These are phyloP conservation scores for Chloropsis hardwickii DNA, from an alignment of 2,113 vertebrate genomes.

Conservation along the genomic window DNA sequence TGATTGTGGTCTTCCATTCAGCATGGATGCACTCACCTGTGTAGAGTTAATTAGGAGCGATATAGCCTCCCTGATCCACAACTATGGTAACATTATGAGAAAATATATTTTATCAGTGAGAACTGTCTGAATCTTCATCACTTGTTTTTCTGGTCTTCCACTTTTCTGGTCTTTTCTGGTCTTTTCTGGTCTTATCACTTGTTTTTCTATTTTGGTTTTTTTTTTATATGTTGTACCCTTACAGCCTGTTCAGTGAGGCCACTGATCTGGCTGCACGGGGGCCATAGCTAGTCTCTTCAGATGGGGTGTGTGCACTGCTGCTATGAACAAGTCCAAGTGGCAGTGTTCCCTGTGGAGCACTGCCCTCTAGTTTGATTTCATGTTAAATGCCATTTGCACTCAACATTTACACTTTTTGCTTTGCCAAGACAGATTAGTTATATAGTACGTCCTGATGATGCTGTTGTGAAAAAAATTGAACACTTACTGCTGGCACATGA, in stretches of 20 bases:
- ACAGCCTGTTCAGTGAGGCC: not conserved
- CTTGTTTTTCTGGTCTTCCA: too few species aligned
- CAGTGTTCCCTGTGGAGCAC: not conserved
- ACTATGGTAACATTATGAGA: not conserved
- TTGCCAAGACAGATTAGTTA: not conserved
- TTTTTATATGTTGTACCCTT: not conserved
- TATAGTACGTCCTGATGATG: not conserved
- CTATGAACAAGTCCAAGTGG: not conserved
- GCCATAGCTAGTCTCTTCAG: not conserved
- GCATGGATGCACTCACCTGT: fast-evolving
- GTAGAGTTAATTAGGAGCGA: not conserved
- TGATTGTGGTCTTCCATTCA: not conserved
- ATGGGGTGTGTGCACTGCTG: fast-evolving
- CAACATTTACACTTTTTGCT: not conserved
- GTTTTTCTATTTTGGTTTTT: not conserved
- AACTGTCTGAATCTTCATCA: not conserved
- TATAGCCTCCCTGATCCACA: not conserved
- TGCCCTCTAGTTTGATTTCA: not conserved
- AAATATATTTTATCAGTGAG: not conserved
- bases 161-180: too few species aligned
- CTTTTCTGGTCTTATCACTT: not conserved
- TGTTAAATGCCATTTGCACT: not conserved
- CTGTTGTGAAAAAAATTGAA: not conserved
- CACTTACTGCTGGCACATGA: not conserved
- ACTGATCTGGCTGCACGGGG: not conserved